Conservation (phyloP, 2,888 invertebrate genomes). For the Meganola albula region DNA sequence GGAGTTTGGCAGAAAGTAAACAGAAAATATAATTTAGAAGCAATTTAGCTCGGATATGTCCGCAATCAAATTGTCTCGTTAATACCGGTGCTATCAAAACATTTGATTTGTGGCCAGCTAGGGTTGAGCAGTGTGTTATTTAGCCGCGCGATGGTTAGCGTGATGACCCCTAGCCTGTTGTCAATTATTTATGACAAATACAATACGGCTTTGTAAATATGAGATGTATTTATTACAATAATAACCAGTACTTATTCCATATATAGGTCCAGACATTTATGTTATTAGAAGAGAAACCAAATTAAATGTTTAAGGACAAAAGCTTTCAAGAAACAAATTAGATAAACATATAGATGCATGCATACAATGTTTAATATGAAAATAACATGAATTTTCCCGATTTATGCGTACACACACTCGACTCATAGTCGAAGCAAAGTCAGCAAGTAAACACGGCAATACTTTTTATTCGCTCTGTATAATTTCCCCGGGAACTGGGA, state of each 20-base stretch:
- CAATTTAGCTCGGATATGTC: constrained; percentile 77
- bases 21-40: constrained; percentile 78
- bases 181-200: constrained; percentile 52
- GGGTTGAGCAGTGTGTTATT: constrained; percentile 51
- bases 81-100: constrained; percentile 77
- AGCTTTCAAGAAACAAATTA: neutral
- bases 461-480: constrained; percentile 73
- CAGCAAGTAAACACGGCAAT: constrained; percentile 71
- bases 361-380: constrained; percentile 37
- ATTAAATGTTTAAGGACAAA: neutral
- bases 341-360: constrained; percentile 4
- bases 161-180: constrained; percentile 63
- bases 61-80: constrained; percentile 79
- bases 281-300: neutral
- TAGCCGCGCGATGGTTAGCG: constrained; percentile 61
- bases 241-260: neutral
- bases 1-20: constrained; percentile 76
- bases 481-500: constrained; percentile 64
- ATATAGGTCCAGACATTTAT: neutral
- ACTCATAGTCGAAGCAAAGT: constrained; percentile 58
- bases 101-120: constrained; percentile 72
- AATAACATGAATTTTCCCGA: constrained; percentile 44
- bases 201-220: constrained; percentile 31
- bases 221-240: constrained; percentile 3
- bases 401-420: constrained; percentile 70